phyloP scores from a whole-genome alignment of 2,113 vertebrate species.

The Speoplatyrhinus poulsoni region DNA sequence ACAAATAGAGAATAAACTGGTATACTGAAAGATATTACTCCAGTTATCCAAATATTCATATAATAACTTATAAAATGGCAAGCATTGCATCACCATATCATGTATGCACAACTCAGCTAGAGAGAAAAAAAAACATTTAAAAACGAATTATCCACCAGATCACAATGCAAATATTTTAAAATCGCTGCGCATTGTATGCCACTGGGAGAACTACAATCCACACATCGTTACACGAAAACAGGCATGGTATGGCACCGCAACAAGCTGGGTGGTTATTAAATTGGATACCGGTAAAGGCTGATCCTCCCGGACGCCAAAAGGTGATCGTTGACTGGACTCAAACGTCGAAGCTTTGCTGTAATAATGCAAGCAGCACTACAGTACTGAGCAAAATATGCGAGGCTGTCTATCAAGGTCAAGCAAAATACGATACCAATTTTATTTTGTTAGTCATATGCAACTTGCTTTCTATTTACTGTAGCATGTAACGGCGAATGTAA shows the following conservation, averaged over 20 bases:
- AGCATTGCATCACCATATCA: too few species aligned
- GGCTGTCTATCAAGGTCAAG: conserved; percentile 24
- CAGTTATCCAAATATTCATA: not conserved
- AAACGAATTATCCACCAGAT: too few species aligned
- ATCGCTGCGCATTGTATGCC: too few species aligned
- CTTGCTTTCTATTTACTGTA: not conserved
- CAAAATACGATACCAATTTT: not conserved
- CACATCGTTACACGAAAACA: conserved; percentile 26
- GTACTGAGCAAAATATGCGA: conserved; percentile 1
- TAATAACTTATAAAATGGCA: too few species aligned
- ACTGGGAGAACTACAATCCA: not conserved
- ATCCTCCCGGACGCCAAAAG: conserved; percentile 69
- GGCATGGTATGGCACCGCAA: conserved; percentile 43
- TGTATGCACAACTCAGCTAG: too few species aligned
- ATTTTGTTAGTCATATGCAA: not conserved
- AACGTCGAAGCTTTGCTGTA: conserved; percentile 28
- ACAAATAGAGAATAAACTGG: not conserved
- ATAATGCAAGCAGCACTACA: not conserved
- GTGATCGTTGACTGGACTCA: conserved; percentile 52
- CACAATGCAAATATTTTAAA: too few species aligned
- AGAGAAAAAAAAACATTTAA: too few species aligned
- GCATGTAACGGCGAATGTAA: not conserved
- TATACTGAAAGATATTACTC: not conserved
- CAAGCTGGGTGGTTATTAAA: conserved; percentile 61
- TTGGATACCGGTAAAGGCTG: conserved; percentile 71